phyloP scores from a whole-genome alignment of 2,113 vertebrate species.

The Salminus brasiliensis region DNA sequence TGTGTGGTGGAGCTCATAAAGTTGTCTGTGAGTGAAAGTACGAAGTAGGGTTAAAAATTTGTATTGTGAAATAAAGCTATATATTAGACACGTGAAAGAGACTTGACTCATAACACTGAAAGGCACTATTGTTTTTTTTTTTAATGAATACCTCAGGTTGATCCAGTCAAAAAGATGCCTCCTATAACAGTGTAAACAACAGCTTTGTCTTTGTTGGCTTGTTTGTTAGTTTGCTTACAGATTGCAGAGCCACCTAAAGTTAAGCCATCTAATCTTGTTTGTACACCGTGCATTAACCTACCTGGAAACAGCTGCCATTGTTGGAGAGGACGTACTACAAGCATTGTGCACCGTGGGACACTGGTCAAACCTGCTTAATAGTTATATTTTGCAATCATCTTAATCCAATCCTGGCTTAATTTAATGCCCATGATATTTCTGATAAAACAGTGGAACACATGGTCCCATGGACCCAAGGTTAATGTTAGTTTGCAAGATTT shows the following conservation, averaged over 20 bases:
- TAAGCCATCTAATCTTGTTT: slow-evolving; percentile 23
- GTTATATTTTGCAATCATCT: not conserved
- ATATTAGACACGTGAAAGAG: not conserved
- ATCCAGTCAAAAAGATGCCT: not conserved
- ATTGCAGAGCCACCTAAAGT: not conserved
- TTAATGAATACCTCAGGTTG: not conserved
- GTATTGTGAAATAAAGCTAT: too few species aligned
- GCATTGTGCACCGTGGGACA: not conserved
- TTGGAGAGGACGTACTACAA: not conserved
- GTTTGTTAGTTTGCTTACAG: slow-evolving; percentile 4
- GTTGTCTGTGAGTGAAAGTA: too few species aligned
- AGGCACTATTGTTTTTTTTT: not conserved
- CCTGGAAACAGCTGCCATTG: not conserved
- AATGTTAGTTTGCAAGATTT: not conserved
- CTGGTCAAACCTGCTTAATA: not conserved
- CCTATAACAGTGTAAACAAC: slow-evolving; percentile 6
- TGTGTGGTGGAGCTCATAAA: too few species aligned
- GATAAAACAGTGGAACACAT: not conserved
- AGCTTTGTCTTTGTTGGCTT: slow-evolving; percentile 17
- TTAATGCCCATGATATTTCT: not conserved
- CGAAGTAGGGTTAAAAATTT: not conserved
- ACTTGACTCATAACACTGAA: not conserved
- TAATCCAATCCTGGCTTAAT: not conserved
- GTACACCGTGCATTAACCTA: slow-evolving; percentile 21
- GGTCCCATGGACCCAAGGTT: not conserved